Percentiles rank a stretch among this genome's conserved stretches.
Conservation (phyloP, 2,113 vertebrate species). For the Phycodurus eques region DNA sequence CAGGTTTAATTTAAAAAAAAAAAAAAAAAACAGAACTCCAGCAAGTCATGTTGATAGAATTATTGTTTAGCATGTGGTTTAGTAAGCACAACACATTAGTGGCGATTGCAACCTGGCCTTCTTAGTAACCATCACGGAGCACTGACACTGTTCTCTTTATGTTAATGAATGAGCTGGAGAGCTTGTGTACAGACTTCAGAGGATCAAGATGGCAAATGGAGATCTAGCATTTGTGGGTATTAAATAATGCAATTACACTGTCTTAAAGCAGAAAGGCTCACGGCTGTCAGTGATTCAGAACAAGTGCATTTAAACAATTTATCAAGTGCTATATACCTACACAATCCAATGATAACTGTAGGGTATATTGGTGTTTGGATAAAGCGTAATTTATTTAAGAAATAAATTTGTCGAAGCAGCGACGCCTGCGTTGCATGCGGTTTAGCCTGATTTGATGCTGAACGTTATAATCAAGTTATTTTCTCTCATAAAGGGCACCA, state of each 20-base stretch:
- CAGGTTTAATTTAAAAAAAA: too few relatives aligned
- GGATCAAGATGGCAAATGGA: neutral
- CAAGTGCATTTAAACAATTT: neutral
- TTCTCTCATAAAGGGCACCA: too few relatives aligned
- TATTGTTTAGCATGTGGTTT: neutral
- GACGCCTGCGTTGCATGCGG: too few relatives aligned
- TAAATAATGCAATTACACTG: conserved; percentile 4
- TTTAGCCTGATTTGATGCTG: too few relatives aligned
- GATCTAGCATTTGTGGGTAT: neutral
- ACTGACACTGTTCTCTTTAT: neutral
- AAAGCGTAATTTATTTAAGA: too few relatives aligned
- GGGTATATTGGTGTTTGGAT: too few relatives aligned
- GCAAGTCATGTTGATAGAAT: neutral
- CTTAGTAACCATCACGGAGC: neutral
- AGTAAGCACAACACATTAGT: neutral
- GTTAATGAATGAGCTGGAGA: neutral
- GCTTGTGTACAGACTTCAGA: neutral
- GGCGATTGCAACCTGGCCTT: neutral
- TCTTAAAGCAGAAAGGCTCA: neutral
- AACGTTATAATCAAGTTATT: too few relatives aligned
- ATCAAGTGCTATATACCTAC: neutral
- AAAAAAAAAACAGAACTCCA: neutral
- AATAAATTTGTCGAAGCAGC: too few relatives aligned
- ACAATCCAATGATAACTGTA: neutral
- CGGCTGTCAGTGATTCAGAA: too few relatives aligned